Evolutionary conservation across 2,113 vertebrate genomes (phyloP).

Genomic region (Fulica atra): DNA sequence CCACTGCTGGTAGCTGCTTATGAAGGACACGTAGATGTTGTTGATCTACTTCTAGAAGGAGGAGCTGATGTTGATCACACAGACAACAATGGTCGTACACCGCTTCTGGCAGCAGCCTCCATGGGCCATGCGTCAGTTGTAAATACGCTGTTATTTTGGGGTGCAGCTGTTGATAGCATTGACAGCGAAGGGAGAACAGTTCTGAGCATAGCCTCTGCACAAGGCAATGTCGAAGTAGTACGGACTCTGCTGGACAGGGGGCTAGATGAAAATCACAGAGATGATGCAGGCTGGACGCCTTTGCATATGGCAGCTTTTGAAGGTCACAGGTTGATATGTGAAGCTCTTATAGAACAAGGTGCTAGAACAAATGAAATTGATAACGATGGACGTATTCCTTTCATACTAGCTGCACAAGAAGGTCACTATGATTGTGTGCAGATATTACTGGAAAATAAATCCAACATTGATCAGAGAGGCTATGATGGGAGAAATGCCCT

Average conservation of each 20-base stretch:
- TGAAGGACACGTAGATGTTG: conserved; percentile 96
- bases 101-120: conserved; percentile 95
- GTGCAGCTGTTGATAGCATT: conserved; percentile 95
- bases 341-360: conserved; percentile 97
- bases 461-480: conserved; percentile 90
- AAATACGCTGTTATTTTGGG: conserved; percentile 95
- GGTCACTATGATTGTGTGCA: conserved; percentile 97
- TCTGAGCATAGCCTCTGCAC: conserved; percentile 95
- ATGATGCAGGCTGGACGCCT: conserved; percentile 97
- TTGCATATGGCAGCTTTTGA: conserved; percentile 98
- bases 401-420: conserved; percentile 92
- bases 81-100: conserved; percentile 94
- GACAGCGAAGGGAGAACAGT: conserved; percentile 96
- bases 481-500: conserved; percentile 95
- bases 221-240: conserved; percentile 97
- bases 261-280: conserved; percentile 95
- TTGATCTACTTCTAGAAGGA: conserved; percentile 94
- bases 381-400: conserved; percentile 93
- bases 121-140: conserved; percentile 97
- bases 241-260: conserved; percentile 97
- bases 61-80: conserved; percentile 97
- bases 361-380: conserved; percentile 94
- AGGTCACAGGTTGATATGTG: conserved; percentile 93
- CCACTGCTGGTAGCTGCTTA: conserved; percentile 95
- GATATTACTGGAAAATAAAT: conserved; percentile 92